Conservation (phyloP, 2,888 invertebrate genomes). For the Xestia sexstrigata region DNA sequence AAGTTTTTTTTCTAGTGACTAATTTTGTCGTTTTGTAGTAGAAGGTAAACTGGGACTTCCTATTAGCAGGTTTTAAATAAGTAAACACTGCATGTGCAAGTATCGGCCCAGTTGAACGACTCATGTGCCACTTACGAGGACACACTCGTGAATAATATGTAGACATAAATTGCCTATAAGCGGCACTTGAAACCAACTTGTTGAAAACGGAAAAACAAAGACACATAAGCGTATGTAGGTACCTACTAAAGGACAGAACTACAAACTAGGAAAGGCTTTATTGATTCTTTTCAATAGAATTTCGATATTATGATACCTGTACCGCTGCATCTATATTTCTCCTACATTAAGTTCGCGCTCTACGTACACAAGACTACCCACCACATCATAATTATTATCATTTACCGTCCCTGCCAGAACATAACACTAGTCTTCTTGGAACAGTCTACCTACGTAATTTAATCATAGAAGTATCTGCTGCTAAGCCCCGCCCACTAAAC, state of each 20-base stretch:
- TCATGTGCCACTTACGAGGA: conserved; percentile 8
- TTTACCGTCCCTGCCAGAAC: neutral
- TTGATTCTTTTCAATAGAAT: neutral
- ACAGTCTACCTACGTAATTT: neutral
- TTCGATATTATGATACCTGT: neutral
- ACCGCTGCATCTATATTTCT: too few relatives aligned
- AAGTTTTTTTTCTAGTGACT: neutral
- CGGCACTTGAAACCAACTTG: conserved; percentile 18
- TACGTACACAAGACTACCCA: neutral
- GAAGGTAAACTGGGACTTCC: neutral
- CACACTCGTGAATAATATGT: conserved; percentile 48
- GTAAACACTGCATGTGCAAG: neutral
- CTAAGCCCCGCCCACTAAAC: neutral
- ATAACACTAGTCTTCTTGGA: neutral
- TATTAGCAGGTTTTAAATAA: conserved; percentile 7
- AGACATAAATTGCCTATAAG: conserved; percentile 39
- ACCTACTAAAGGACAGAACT: neutral
- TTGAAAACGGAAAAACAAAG: conserved; percentile 4
- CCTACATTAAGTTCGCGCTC: neutral
- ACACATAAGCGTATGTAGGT: neutral
- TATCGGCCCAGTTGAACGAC: conserved; percentile 16
- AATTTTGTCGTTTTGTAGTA: too few relatives aligned
- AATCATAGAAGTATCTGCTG: neutral
- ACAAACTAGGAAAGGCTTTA: neutral
- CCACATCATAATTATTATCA: neutral